A percentile compares a stretch with the other conserved stretches of the same genome.
These are phyloP conservation scores for Hyperoplus lanceolatus DNA, from an alignment of 2,797 vertebrate genomes.

Conservation along the genomic window DNA sequence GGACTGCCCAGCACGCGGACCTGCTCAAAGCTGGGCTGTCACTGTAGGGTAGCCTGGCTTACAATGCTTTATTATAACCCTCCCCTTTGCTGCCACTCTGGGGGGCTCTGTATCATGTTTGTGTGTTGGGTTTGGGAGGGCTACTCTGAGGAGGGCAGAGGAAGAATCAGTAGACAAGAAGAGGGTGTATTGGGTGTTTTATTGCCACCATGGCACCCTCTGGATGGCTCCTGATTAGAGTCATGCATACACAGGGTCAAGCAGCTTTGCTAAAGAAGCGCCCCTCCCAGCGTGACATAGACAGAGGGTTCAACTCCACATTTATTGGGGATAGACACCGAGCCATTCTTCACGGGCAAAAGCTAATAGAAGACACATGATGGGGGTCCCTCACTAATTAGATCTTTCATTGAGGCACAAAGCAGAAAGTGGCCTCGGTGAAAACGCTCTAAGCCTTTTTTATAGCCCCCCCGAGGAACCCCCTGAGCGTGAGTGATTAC, in stretches of 20 bases:
- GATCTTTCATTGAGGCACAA: constrained; percentile 65
- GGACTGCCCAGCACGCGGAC: constrained; percentile 81
- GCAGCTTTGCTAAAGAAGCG: constrained; percentile 70
- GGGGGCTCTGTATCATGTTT: constrained; percentile 43
- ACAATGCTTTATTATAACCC: constrained; percentile 81
- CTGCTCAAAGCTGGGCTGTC: constrained; percentile 82
- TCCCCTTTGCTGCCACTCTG: constrained; percentile 62
- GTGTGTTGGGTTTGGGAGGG: constrained; percentile 25
- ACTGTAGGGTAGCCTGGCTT: constrained; percentile 67
- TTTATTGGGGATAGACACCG: constrained; percentile 64
- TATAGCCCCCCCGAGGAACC: constrained; percentile 67
- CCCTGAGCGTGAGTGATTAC: constrained; percentile 65
- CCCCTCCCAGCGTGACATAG: constrained; percentile 58
- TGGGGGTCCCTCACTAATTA: constrained; percentile 73
- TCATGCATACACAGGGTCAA: constrained; percentile 75
- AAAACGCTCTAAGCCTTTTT: constrained; percentile 63
- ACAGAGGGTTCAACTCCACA: constrained; percentile 60
- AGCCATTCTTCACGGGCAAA: constrained; percentile 61
- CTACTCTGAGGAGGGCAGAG: constrained; percentile 34
- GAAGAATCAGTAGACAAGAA: constrained; percentile 47
- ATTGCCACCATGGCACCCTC: constrained; percentile 78
- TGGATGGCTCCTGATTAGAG: constrained; percentile 86
- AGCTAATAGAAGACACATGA: constrained; percentile 68
- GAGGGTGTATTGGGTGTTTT: constrained; percentile 70
- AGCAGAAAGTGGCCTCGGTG: constrained; percentile 47